Base-by-base conservation (phyloP, 2,113 vertebrate genomes). In the Odocoileus hemionus region DNA sequence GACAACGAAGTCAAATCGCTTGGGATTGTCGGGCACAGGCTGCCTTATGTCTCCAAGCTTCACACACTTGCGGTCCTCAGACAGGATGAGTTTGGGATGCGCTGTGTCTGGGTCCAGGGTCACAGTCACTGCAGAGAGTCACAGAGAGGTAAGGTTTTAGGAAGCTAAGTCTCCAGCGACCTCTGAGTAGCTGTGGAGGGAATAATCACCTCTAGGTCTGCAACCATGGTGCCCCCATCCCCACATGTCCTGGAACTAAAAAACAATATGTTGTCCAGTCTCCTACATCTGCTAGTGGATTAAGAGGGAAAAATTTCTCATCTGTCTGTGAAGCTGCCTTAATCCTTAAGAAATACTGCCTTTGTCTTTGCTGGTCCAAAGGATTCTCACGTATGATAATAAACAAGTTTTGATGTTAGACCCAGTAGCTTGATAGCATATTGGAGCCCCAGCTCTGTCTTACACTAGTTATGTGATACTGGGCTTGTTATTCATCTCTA, bases 71-170 rank as follows among this genome's bases (percentile, higher is more conserved):
- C 96, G 98, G 98, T 99, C 98, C 1, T 99, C 98, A 30, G 99
- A 99, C 88, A 99, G 94, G 4, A 97, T 96, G 25, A 99, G 99
- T 94, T 97, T 98, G 52, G 99, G 98, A 60, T 99, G 99, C 14
- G 99, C 99, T 1, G 99, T 99, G 76, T 99, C 98, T 2, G 98
- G 98, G 88, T 99, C 99, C 85, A 99, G 97, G 93, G 98, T 99
- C 60, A 99, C 91, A 0, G 93, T 95, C 98, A 97, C 98, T 98
- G 95, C 60, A 60, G 88, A 96, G 78, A 89, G 55, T 55, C 10
- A 88, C 21, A 43, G 45, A 82, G 89, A 58, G 55, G 6, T 43
- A 70, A 79, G 79, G 39, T 26, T 14, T 43, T 52, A 84, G 54
- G 55, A 76, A 15, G 17, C 9, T 57, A 23, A 39, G 25, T 80